These are phyloP conservation scores for Salvelinus sp. DNA, from an alignment of 2,113 vertebrate species.

Conservation along the genomic window DNA sequence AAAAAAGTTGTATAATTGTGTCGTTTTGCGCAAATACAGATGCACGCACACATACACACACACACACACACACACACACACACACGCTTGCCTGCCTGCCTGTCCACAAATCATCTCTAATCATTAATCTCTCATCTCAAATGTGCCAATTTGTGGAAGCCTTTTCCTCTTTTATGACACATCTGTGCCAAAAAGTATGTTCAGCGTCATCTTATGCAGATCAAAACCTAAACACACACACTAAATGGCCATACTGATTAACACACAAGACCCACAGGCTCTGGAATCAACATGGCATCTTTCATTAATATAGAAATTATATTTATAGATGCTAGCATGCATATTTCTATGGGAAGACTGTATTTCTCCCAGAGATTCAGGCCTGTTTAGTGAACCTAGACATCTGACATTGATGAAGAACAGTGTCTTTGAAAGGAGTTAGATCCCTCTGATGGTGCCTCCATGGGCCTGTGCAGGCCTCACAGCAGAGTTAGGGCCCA, in stretches of 20 bases:
- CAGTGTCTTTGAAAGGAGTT: slow-evolving; percentile 42
- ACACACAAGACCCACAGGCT: too few relatives aligned
- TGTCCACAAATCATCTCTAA: slow-evolving; percentile 1
- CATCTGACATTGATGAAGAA: slow-evolving; percentile 39
- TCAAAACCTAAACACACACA: background rate
- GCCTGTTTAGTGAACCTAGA: slow-evolving; percentile 36
- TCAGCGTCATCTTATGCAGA: too few relatives aligned
- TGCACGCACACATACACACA: slow-evolving; percentile 1
- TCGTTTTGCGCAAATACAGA: slow-evolving; percentile 14
- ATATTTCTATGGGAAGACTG: slow-evolving; percentile 6
- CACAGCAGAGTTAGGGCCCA: slow-evolving; percentile 16
- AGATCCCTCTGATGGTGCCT: slow-evolving; percentile 10
- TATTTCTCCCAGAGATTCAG: background rate
- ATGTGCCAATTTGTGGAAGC: background rate
- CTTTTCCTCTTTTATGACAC: background rate
- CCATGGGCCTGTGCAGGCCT: slow-evolving; percentile 25
- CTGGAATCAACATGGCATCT: too few relatives aligned
- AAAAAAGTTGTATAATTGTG: background rate
- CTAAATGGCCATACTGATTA: background rate
- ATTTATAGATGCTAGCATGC: background rate
- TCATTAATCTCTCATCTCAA: slow-evolving; percentile 15
- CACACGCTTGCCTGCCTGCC: background rate
- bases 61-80: background rate
- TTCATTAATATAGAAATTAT: too few relatives aligned
- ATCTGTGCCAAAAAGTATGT: too few relatives aligned